These are phyloP conservation scores for Sarcophaga subvicina DNA, from an alignment of 2,888 invertebrate genomes.

Conservation along the genomic window DNA sequence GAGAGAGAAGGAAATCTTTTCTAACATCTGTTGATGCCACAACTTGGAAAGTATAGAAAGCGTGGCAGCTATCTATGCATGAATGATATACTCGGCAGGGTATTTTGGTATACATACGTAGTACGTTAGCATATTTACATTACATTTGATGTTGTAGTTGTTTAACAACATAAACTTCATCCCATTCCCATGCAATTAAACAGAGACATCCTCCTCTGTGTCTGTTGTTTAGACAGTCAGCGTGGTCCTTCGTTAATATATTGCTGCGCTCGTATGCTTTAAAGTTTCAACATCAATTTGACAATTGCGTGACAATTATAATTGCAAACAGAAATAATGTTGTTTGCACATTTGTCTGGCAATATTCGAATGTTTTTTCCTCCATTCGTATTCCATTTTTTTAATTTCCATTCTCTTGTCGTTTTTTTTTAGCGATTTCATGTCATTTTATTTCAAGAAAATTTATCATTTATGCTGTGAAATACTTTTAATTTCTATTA, in stretches of 20 bases:
- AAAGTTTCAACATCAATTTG: constrained; percentile 63
- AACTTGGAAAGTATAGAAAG: constrained; percentile 41
- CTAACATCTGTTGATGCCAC: constrained; percentile 53
- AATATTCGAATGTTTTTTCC: background rate
- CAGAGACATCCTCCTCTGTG: constrained; percentile 51
- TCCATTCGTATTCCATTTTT: too few relatives aligned
- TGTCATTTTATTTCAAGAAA: constrained; percentile 1
- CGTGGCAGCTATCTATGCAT: constrained; percentile 32
- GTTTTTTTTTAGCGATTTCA: constrained; percentile 2
- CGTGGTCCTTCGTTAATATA: constrained; percentile 19
- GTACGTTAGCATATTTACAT: background rate
- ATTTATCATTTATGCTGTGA: constrained; percentile 20
- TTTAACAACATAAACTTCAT: background rate
- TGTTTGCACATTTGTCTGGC: constrained; percentile 59
- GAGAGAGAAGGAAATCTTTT: constrained; percentile 8
- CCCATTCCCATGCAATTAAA: background rate
- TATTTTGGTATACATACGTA: too few relatives aligned
- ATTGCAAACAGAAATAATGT: constrained; percentile 66
- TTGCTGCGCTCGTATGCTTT: constrained; percentile 16
- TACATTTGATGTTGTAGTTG: background rate
- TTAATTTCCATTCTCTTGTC: background rate
- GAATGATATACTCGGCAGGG: constrained; percentile 35
- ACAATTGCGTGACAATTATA: constrained; percentile 73
- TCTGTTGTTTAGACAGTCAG: constrained; percentile 30
- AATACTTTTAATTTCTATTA: constrained; percentile 28